These are phyloP conservation scores for Gastrophryne carolinensis DNA, from an alignment of 2,797 vertebrate species.

Conservation along the genomic window DNA sequence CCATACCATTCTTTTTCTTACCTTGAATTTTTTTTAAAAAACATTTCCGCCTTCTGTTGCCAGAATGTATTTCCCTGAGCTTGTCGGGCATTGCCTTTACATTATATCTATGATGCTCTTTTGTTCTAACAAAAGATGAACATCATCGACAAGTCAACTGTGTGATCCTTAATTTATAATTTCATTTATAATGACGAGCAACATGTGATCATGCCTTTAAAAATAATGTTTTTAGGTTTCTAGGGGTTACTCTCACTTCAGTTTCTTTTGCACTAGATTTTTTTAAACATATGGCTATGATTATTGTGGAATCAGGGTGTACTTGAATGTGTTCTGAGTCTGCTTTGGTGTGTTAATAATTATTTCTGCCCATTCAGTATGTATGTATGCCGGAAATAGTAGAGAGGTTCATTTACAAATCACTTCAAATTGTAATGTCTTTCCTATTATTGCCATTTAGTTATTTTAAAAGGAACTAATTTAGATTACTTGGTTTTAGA, in stretches of 20 bases:
- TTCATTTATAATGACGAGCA: neutral
- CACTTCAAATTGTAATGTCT: neutral
- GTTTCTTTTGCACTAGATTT: neutral
- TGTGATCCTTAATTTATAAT: neutral
- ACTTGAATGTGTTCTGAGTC: neutral
- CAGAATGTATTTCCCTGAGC: neutral
- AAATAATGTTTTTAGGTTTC: too few relatives aligned
- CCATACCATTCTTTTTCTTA: conserved; percentile 25
- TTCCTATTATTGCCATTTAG: neutral
- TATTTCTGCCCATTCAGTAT: neutral
- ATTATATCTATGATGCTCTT: neutral
- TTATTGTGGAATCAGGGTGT: neutral
- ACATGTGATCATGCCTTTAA: neutral
- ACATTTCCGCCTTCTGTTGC: neutral
- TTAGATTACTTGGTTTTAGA: neutral
- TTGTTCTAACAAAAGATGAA: neutral
- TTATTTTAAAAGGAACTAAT: neutral
- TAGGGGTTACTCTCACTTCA: too few relatives aligned
- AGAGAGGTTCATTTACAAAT: neutral
- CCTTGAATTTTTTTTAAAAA: too few relatives aligned
- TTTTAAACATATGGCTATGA: neutral
- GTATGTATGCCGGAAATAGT: neutral
- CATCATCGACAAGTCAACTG: neutral
- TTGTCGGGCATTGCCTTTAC: neutral
- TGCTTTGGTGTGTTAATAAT: neutral